phyloP scores from a whole-genome alignment of 2,797 vertebrate species.

The Pteropus rufus region DNA sequence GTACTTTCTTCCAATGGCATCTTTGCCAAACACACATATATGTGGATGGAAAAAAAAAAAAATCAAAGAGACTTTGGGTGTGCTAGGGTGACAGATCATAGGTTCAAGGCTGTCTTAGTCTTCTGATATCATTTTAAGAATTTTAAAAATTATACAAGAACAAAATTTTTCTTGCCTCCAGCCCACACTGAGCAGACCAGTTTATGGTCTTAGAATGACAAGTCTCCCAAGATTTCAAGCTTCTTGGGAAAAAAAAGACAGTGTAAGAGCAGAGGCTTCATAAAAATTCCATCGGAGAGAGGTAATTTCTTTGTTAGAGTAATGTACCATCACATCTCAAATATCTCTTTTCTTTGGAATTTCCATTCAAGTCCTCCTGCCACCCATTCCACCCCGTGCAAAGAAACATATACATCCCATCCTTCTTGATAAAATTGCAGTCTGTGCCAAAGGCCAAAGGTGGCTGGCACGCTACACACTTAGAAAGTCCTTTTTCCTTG shows the following conservation, averaged over 20 bases:
- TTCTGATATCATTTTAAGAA: background rate
- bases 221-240: slow-evolving; percentile 33
- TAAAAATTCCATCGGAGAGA: background rate
- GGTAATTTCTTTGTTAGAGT: slow-evolving; percentile 36
- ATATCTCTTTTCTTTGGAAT: background rate
- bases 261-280: background rate
- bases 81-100: background rate
- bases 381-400: no score
- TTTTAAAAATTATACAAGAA: background rate
- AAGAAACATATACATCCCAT: background rate
- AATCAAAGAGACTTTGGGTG: background rate
- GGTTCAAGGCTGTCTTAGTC: background rate
- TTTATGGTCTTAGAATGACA: slow-evolving; percentile 42
- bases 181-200: background rate
- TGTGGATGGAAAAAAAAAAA: background rate
- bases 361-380: background rate
- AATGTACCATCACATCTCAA: slow-evolving; percentile 34
- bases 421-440: background rate
- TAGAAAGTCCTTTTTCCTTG: no score
- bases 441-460: background rate
- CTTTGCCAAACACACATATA: background rate
- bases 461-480: background rate
- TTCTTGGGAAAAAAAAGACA: slow-evolving; percentile 47
- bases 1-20: background rate
- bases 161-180: background rate